phyloP scores from a whole-genome alignment of 2,888 invertebrate genomes.

The Drosophila maculinotata region DNA sequence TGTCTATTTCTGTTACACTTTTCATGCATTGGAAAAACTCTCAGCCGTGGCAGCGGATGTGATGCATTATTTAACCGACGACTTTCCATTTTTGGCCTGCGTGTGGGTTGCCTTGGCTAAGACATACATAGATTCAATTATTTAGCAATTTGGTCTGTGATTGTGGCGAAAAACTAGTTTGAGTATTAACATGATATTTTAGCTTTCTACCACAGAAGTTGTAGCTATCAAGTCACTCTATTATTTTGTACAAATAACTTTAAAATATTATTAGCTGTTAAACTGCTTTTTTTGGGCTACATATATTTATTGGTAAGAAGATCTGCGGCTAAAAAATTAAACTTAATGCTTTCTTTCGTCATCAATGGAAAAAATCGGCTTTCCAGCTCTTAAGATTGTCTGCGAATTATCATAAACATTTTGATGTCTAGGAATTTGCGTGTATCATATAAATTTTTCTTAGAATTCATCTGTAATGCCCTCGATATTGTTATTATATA shows the following conservation, averaged over 20 bases:
- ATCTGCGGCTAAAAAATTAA: no score
- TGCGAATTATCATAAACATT: no score
- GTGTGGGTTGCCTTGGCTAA: conserved; percentile 19
- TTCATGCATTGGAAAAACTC: conserved; percentile 13
- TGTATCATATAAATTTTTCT: no score
- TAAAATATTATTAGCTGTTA: no score
- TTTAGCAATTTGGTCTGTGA: conserved; percentile 20
- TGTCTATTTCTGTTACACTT: conserved; percentile 54
- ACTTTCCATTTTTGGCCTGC: conserved; percentile 52
- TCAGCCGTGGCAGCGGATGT: conserved; percentile 44
- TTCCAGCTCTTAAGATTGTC: no score
- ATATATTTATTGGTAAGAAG: no score
- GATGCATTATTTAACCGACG: conserved; percentile 54
- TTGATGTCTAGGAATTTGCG: not conserved
- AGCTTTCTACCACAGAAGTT: conserved; percentile 27
- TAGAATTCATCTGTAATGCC: conserved; percentile 9
- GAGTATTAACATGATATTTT: not conserved
- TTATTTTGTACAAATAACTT: no score
- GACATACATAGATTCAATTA: conserved; percentile 14
- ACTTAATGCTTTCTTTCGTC: no score
- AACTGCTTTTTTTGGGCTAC: no score
- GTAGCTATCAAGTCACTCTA: conserved; percentile 4
- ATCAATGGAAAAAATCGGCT: no score
- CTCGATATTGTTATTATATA: conserved; percentile 5
- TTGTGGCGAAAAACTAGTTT: conserved; percentile 28